phyloP scores from a whole-genome alignment of 1,140 invertebrate species.

The Bombus difficillimus region DNA sequence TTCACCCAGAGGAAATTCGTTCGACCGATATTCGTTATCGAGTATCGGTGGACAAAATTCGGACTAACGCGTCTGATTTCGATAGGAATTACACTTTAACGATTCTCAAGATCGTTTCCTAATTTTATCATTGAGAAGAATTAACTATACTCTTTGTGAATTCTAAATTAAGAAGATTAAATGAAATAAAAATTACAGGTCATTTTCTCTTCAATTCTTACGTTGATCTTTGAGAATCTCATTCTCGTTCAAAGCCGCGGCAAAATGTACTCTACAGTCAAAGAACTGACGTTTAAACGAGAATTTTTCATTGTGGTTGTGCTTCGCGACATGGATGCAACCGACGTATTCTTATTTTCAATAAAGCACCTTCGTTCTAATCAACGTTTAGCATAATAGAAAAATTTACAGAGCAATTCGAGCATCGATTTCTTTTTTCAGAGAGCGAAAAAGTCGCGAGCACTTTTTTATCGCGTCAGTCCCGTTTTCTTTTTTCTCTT shows the following conservation, averaged over 20 bases:
- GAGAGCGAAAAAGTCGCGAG: background rate
- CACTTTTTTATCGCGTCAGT: no score
- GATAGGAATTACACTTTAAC: no score
- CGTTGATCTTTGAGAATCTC: background rate
- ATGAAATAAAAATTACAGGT: no score
- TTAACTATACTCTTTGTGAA: no score
- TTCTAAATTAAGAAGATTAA: no score
- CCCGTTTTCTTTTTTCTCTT: no score
- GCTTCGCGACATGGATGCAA: background rate
- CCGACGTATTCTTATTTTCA: background rate
- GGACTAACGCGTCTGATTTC: no score
- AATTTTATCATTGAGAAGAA: background rate
- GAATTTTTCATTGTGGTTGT: background rate
- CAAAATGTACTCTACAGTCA: background rate
- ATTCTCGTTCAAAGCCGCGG: background rate
- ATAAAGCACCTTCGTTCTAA: background rate
- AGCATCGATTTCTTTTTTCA: background rate
- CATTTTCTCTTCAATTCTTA: no score
- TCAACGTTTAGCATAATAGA: background rate
- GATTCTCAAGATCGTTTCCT: background rate
- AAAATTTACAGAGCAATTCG: slow-evolving; percentile 23
- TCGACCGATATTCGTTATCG: background rate
- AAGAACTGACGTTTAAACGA: background rate
- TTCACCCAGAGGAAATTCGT: background rate
- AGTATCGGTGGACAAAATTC: no score